Conservation (phyloP, 2,888 invertebrate species). For the Stenoptilia bipunctidactyla region DNA sequence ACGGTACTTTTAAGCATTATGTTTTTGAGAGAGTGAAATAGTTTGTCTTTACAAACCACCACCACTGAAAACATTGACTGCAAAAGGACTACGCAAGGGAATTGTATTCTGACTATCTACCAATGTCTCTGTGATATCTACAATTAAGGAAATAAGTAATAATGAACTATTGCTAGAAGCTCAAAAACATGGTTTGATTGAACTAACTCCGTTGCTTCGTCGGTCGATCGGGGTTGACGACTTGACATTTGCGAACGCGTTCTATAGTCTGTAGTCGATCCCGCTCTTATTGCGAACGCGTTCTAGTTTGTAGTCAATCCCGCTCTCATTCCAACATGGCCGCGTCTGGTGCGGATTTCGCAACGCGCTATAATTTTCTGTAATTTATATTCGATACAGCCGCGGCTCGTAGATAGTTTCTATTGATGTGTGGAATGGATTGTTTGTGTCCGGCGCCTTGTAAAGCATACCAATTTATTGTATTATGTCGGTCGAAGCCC, state of each 20-base stretch:
- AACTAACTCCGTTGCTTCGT: too few species aligned
- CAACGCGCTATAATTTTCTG: constrained; percentile 28
- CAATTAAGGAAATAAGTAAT: too few species aligned
- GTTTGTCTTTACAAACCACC: too few species aligned
- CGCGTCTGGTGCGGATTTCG: constrained; percentile 18
- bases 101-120: too few species aligned
- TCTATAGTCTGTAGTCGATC: not conserved
- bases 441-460: constrained; percentile 45
- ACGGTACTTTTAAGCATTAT: too few species aligned
- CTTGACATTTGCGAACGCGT: constrained; percentile 17
- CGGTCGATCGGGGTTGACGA: constrained; percentile 62
- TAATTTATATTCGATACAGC: constrained; percentile 65
- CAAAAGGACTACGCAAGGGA: too few species aligned
- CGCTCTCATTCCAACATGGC: not conserved
- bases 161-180: too few species aligned
- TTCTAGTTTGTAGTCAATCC: not conserved
- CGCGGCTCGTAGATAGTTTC: constrained; percentile 49
- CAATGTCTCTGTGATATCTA: too few species aligned
- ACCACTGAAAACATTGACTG: too few species aligned
- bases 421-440: constrained; percentile 50
- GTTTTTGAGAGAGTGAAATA: too few species aligned
- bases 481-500: not conserved
- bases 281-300: constrained; percentile 19
- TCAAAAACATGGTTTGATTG: too few species aligned
- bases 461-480: constrained; percentile 44